Base-by-base conservation (phyloP, 2,888 invertebrate species). In the Plemyria rubiginata region DNA sequence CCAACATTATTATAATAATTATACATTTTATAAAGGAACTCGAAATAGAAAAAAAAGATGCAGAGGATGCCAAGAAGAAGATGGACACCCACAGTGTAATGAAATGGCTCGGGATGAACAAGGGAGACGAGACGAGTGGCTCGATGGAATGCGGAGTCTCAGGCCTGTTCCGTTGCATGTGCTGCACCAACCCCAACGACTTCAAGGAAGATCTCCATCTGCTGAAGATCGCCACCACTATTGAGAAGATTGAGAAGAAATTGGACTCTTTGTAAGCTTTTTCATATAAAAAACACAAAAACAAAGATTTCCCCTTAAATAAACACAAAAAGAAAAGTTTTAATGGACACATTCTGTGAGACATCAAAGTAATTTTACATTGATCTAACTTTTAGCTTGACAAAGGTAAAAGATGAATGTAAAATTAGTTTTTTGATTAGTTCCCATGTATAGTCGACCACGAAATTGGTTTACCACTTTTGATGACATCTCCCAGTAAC, bases 121-220 rank as follows among this genome's bases (percentile, higher is more conserved):
- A 95, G 28, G 93, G 95, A 0, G 94, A 94, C 0, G 96, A 97
- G 67, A 96, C 96, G 65, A 96, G 96, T 75, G 98, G 98, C 0
- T 96, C 97, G 0, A 93, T 98, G 60, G 98, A 98, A 84, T 95
- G 97, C 71, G 96, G 96, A 0, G 88, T 98, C 29, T 96, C 98
- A 5, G 98, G 98, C 0, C 89, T 98, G 0, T 98, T 98, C 91
- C 96, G 96, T 58, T 96, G 97, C 75, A 95, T 98, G 94, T 94
- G 97, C 66, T 98, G 98, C 80, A 98, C 97, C 0, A 97, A 98
- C 79, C 97, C 97, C 7, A 96, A 96, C 77, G 95, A 97, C 9
- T 95, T 96, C 22, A 96, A 97, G 73, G 97, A 98, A 71, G 96
- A 97, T 69, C 94, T 96, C 58, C 97, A 98, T 82, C 91, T 98